A percentile compares a stretch with the other conserved stretches of the same genome.
phyloP scores from a whole-genome alignment of 2,888 invertebrate genomes.

The Yponomeuta plumbellus region DNA sequence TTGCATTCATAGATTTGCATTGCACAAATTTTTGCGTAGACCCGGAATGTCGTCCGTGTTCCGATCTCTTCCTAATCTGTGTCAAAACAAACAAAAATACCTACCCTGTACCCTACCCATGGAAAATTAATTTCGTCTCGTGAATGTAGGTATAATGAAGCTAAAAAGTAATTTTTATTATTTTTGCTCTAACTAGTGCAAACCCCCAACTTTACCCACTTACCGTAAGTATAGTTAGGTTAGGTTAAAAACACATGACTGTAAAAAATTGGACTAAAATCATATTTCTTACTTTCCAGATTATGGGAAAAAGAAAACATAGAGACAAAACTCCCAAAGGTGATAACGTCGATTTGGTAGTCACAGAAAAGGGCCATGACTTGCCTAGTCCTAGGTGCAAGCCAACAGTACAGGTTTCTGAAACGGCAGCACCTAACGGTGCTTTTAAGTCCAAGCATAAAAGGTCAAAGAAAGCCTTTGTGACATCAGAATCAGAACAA shows the following conservation, averaged over 20 bases:
- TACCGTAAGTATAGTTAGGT: no score
- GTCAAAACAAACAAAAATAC: no score
- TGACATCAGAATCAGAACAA: not conserved
- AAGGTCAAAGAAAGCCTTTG: not conserved
- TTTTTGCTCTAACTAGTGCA: no score
- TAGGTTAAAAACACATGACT: no score
- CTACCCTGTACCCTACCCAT: no score
- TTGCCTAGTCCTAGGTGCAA: not conserved
- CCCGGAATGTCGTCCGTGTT: no score
- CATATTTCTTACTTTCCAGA: not conserved
- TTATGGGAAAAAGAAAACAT: constrained; percentile 1
- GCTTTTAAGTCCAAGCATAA: not conserved
- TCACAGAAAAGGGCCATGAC: not conserved
- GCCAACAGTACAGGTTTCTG: not conserved
- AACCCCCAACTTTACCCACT: no score
- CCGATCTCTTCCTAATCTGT: no score
- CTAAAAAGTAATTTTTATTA: no score
- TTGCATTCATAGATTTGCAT: no score
- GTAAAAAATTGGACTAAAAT: no score
- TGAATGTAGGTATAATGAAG: not conserved
- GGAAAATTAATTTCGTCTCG: not conserved
- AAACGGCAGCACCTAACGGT: not conserved
- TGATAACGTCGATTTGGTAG: not conserved
- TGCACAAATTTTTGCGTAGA: no score
- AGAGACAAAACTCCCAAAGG: not conserved